Conservation (phyloP, 1,140 invertebrate species). For the Caenorhabditis latens region DNA sequence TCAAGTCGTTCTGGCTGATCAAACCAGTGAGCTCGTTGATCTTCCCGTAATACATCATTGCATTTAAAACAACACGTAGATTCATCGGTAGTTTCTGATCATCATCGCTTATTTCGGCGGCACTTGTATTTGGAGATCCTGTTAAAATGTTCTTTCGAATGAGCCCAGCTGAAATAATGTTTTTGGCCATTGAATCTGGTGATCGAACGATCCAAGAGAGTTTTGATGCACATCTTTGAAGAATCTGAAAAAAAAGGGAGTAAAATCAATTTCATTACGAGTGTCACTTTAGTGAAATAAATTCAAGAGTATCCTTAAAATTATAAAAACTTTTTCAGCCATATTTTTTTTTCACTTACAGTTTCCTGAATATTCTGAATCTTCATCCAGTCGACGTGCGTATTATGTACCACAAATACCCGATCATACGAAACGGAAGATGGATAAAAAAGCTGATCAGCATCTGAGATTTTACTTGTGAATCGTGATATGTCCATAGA, state of each 20-base stretch:
- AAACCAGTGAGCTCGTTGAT: neutral
- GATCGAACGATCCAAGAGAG: neutral
- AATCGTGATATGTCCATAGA: neutral
- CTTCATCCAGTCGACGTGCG: neutral
- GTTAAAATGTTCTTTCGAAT: neutral
- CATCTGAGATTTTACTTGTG: neutral
- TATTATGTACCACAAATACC: neutral
- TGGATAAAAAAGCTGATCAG: slow-evolving; percentile 5
- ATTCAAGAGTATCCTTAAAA: no score
- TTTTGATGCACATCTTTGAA: neutral
- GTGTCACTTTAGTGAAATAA: no score
- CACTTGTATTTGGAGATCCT: slow-evolving; percentile 1
- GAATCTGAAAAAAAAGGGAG: neutral
- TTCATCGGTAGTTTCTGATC: neutral
- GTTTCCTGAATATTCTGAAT: neutral
- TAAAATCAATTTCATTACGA: no score
- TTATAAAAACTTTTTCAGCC: no score
- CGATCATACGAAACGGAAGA: neutral
- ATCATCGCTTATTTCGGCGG: neutral
- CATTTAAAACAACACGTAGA: neutral
- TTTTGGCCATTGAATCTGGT: neutral
- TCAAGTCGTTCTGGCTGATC: neutral
- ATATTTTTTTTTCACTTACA: neutral
- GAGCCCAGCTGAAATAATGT: neutral
- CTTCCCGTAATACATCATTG: slow-evolving; percentile 1